Conservation (phyloP, 1,140 invertebrate genomes). For the Brachionus paranguensis region DNA sequence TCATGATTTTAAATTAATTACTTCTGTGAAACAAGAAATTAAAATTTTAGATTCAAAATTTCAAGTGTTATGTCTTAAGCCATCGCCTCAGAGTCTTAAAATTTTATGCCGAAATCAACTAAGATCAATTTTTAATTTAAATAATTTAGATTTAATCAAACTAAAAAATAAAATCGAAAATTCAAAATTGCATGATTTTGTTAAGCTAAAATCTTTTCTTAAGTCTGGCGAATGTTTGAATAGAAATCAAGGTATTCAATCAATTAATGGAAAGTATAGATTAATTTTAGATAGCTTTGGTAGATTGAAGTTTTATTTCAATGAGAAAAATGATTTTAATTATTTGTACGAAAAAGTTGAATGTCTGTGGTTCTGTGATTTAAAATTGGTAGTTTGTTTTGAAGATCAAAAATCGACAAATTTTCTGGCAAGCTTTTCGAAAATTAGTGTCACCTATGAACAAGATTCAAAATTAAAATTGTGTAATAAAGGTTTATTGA, state of each 20-base stretch:
- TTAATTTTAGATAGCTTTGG: background rate
- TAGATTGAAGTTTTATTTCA: background rate
- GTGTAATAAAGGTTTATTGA: background rate
- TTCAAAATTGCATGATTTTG: background rate
- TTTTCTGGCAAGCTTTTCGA: background rate
- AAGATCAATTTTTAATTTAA: background rate
- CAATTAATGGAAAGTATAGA: background rate
- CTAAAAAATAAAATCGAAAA: background rate
- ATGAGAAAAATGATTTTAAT: background rate
- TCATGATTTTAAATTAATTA: background rate
- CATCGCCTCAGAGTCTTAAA: background rate
- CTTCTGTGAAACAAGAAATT: background rate
- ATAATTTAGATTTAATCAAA: background rate
- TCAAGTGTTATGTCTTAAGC: background rate
- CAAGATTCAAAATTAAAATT: background rate
- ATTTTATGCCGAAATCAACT: background rate
- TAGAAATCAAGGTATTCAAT: background rate
- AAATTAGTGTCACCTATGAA: background rate
- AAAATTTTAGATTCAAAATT: constrained; percentile 1
- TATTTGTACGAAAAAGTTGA: constrained; percentile 21
- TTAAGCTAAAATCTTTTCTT: background rate
- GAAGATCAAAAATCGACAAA: background rate
- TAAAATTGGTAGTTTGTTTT: constrained; percentile 23
- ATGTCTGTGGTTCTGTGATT: constrained; percentile 24
- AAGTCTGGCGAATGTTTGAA: background rate